These are phyloP conservation scores for Amazona vittata DNA, from an alignment of 2,113 vertebrate species.

Conservation along the genomic window DNA sequence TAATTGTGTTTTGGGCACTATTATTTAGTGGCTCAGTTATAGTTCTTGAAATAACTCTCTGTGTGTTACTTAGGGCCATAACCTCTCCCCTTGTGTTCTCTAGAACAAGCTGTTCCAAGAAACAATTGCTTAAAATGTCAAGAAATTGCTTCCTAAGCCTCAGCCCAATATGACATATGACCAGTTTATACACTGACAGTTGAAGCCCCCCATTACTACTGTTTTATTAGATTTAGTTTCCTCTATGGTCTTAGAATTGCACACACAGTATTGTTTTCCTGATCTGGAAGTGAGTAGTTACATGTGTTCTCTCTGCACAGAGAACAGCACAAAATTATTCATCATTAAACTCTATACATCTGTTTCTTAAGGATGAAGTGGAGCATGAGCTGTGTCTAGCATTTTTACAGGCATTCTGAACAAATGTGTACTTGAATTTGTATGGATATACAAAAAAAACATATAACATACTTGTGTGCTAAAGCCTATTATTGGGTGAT, in stretches of 20 bases:
- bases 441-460: not conserved
- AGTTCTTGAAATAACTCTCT: constrained; percentile 41
- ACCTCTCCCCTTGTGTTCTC: constrained; percentile 65
- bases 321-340: not conserved
- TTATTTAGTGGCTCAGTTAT: constrained; percentile 46
- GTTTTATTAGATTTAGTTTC: constrained; percentile 40
- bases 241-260: not conserved
- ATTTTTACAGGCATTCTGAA: not conserved
- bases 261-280: not conserved
- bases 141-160: constrained; percentile 56
- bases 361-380: not conserved
- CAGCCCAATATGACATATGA: constrained; percentile 43
- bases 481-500: constrained; percentile 1
- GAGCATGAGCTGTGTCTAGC: not conserved
- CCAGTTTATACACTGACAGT: constrained; percentile 38
- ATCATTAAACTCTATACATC: not conserved
- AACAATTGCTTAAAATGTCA: constrained; percentile 68
- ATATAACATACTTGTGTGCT: not conserved
- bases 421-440: constrained; percentile 9
- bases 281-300: not conserved
- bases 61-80: constrained; percentile 43
- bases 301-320: not conserved
- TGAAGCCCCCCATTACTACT: constrained; percentile 24
- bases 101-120: constrained; percentile 51
- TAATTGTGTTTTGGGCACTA: constrained; percentile 35